Percentiles rank a stretch among this genome's conserved stretches.
These are phyloP conservation scores for Apus apus DNA, from an alignment of 2,113 vertebrate species.

Conservation along the genomic window DNA sequence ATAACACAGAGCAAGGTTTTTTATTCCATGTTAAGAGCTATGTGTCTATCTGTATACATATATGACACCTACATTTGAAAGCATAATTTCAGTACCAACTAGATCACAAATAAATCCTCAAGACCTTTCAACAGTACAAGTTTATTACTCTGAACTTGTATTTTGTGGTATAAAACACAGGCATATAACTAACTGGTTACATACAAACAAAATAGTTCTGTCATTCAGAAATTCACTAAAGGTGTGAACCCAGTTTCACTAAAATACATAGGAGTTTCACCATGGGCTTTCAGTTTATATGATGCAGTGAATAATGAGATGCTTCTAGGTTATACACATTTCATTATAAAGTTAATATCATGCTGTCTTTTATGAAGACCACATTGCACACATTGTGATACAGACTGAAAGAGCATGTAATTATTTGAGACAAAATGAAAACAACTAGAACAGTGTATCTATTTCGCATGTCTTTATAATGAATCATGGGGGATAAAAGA, in stretches of 20 bases:
- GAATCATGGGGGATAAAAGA: background rate
- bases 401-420: background rate
- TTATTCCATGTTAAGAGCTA: background rate
- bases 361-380: background rate
- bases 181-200: background rate
- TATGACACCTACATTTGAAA: background rate
- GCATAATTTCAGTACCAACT: background rate
- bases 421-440: background rate
- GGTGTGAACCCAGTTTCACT: background rate
- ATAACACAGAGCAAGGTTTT: background rate
- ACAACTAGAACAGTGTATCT: background rate
- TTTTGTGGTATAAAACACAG: background rate
- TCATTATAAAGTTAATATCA: background rate
- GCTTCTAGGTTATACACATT: background rate
- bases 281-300: background rate
- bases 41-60: background rate
- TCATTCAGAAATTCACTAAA: background rate
- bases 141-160: background rate
- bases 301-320: background rate
- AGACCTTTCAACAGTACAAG: background rate
- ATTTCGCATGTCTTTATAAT: background rate
- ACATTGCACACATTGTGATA: rapidly evolving
- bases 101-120: background rate
- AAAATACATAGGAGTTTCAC: background rate
- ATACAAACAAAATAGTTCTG: background rate